A percentile compares a stretch with the other conserved stretches of the same genome.
These are phyloP conservation scores for Vulpes ferrilata DNA, from an alignment of 2,113 vertebrate species.

Conservation along the genomic window DNA sequence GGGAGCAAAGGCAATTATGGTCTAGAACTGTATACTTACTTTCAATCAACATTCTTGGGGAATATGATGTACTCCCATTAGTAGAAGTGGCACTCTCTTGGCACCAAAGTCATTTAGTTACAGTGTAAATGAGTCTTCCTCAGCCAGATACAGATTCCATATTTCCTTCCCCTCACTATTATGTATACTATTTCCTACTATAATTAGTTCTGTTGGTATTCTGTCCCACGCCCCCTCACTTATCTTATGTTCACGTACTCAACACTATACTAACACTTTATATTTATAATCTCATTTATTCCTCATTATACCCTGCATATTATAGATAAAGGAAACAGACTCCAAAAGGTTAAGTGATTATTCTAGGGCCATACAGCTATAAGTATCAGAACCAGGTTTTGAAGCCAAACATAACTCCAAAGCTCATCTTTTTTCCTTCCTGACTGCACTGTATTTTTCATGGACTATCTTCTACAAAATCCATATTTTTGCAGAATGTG, in stretches of 20 bases:
- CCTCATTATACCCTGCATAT: background rate
- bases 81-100: background rate
- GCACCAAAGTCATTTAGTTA: background rate
- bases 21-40: slow-evolving; percentile 30
- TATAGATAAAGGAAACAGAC: background rate
- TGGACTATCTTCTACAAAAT: background rate
- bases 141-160: background rate
- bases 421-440: background rate
- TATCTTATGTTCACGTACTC: slow-evolving; percentile 32
- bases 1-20: background rate
- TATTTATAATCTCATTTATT: slow-evolving; percentile 44
- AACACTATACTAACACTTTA: background rate
- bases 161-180: background rate
- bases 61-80: background rate
- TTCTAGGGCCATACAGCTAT: background rate
- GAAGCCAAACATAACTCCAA: background rate
- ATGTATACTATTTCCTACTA: background rate
- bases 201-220: background rate
- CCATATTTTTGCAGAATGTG: background rate
- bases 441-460: slow-evolving; percentile 6
- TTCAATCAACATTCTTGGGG: background rate
- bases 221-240: background rate
- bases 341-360: slow-evolving; percentile 27
- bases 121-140: background rate
- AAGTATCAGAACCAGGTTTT: slow-evolving; percentile 27